Percentiles rank a stretch among this genome's conserved stretches.
Conservation (phyloP, 2,888 invertebrate species). For the Mimas tiliae region DNA sequence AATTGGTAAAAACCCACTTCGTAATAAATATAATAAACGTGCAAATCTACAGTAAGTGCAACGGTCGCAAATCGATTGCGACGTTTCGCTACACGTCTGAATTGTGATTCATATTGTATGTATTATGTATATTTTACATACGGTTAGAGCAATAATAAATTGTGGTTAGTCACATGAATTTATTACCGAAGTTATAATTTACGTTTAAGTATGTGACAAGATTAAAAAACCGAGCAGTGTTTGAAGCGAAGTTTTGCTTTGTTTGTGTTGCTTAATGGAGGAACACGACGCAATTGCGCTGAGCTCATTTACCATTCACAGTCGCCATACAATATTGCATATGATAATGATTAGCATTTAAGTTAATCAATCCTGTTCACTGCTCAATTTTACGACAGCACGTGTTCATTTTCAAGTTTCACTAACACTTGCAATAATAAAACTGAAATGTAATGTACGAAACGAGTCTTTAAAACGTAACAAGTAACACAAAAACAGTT, state of each 20-base stretch:
- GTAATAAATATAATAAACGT: background rate
- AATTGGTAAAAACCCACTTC: background rate
- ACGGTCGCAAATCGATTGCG: background rate
- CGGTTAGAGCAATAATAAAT: constrained; percentile 12
- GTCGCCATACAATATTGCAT: constrained; percentile 3
- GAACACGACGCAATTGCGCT: background rate
- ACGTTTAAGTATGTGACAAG: constrained; percentile 11
- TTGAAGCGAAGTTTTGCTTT: background rate
- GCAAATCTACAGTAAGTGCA: background rate
- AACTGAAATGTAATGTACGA: background rate
- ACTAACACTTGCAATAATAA: constrained; percentile 40
- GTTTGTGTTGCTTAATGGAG: background rate
- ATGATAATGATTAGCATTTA: constrained; percentile 39
- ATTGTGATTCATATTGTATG: no score
- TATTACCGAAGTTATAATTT: background rate
- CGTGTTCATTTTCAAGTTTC: constrained; percentile 48
- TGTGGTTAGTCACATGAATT: background rate
- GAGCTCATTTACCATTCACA: background rate
- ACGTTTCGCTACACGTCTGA: background rate
- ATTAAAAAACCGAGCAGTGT: background rate
- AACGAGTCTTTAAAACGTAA: constrained; percentile 4
- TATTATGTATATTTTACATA: background rate
- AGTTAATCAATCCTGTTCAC: constrained; percentile 55
- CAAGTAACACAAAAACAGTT: constrained; percentile 16
- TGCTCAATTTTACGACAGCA: constrained; percentile 57